Percentiles rank a stretch among this genome's conserved stretches.
phyloP scores from a whole-genome alignment of 2,797 vertebrate genomes.

The Oreochromis mossambicus region DNA sequence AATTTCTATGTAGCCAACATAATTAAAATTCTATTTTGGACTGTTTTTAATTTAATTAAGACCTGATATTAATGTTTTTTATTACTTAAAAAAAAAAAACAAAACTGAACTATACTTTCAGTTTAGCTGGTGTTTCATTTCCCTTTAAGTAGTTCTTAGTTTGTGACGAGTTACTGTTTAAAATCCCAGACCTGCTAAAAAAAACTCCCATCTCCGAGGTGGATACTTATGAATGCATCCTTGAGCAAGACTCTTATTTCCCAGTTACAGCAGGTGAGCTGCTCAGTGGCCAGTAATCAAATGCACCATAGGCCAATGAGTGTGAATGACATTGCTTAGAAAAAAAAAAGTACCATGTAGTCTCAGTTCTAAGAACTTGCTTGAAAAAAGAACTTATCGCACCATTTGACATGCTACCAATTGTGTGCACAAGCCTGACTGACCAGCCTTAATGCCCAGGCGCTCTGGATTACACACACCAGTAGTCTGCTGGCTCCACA shows the following conservation, averaged over 20 bases:
- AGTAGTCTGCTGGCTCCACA: constrained; percentile 33
- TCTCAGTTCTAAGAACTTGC: background rate
- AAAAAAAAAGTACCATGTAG: background rate
- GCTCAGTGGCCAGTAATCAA: background rate
- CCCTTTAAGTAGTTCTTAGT: background rate
- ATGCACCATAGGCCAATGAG: background rate
- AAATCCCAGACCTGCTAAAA: background rate
- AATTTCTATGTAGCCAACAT: background rate
- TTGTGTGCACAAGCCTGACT: constrained; percentile 43
- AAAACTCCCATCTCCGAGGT: background rate
- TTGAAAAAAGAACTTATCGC: constrained; percentile 6
- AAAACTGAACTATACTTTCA: background rate
- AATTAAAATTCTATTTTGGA: background rate
- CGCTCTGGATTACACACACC: constrained; percentile 51
- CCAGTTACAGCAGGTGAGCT: background rate
- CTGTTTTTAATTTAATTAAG: background rate
- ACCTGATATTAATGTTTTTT: background rate
- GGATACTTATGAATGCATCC: constrained; percentile 1
- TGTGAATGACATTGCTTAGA: background rate
- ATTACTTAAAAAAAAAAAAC: background rate
- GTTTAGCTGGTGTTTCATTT: background rate
- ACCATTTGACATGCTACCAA: constrained; percentile 27
- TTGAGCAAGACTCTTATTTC: constrained; percentile 1
- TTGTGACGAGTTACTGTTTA: background rate
- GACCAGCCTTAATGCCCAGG: constrained; percentile 35